These are phyloP conservation scores for Micromussa lordhowensis DNA, from an alignment of 92 coral and sea anemone species.

Conservation along the genomic window DNA sequence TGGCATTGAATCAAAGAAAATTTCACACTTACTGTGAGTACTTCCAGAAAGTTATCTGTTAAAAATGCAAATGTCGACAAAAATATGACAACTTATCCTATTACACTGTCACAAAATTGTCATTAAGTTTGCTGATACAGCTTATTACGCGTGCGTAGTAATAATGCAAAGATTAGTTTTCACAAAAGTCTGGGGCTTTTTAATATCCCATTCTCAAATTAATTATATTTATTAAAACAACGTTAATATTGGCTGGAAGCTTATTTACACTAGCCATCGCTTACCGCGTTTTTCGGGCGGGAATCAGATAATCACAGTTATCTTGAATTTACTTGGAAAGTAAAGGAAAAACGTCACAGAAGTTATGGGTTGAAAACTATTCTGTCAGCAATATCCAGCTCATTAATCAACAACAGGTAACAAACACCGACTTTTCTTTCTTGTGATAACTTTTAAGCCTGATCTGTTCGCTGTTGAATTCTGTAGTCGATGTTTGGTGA, in stretches of 20 bases:
- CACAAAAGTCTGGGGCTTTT: background rate
- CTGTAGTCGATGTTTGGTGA: background rate
- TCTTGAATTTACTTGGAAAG: background rate
- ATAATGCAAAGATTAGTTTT: background rate
- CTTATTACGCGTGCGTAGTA: background rate
- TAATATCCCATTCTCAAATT: constrained; percentile 17
- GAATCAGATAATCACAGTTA: constrained; percentile 2
- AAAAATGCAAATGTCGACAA: constrained; percentile 8
- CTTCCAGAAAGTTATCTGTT: background rate
- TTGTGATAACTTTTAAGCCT: background rate
- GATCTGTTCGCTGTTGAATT: background rate
- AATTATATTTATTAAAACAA: constrained; percentile 18
- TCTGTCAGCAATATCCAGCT: background rate
- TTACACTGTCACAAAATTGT: background rate
- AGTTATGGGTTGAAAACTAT: background rate
- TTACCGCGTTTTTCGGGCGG: background rate
- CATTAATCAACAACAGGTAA: constrained; percentile 3
- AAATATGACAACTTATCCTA: background rate
- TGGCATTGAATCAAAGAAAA: background rate
- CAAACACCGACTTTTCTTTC: background rate
- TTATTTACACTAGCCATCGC: constrained; percentile 2
- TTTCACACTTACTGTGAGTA: background rate
- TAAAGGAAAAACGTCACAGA: background rate
- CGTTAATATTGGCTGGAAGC: background rate
- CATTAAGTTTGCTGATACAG: background rate